Evolutionary conservation across 2,888 invertebrate species (phyloP).

Genomic region (Byasa hedistus): DNA sequence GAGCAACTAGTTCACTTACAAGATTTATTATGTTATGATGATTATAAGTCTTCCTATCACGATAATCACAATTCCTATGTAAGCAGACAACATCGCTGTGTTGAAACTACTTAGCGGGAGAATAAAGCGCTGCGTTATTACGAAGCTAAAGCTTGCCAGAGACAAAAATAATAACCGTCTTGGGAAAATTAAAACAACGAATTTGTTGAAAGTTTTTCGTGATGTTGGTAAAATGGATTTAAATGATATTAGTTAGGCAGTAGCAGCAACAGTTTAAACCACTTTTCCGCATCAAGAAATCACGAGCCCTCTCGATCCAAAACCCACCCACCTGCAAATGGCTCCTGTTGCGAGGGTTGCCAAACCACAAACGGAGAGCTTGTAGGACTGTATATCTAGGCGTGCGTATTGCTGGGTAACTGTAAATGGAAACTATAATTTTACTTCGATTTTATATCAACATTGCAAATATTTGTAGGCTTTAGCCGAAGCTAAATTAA

Average conservation of each 20-base stretch:
- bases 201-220: background rate
- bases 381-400: slow-evolving; percentile 80
- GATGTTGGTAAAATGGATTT: background rate
- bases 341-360: slow-evolving; percentile 82
- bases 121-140: too few species aligned
- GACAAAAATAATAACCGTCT: too few species aligned
- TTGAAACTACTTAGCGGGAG: too few species aligned
- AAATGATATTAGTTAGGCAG: background rate
- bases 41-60: too few species aligned
- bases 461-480: background rate
- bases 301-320: background rate
- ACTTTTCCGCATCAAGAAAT: background rate
- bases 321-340: slow-evolving; percentile 70
- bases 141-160: too few species aligned
- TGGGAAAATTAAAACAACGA: background rate
- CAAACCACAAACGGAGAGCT: slow-evolving; percentile 82
- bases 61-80: too few species aligned
- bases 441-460: slow-evolving; percentile 20
- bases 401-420: slow-evolving; percentile 78
- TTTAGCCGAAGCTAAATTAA: background rate
- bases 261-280: background rate
- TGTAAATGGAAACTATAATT: slow-evolving; percentile 42
- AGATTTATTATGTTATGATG: too few species aligned
- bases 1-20: too few species aligned
- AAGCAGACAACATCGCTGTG: too few species aligned